phyloP scores from a whole-genome alignment of 1,140 invertebrate genomes.

The Drosophila orosa region DNA sequence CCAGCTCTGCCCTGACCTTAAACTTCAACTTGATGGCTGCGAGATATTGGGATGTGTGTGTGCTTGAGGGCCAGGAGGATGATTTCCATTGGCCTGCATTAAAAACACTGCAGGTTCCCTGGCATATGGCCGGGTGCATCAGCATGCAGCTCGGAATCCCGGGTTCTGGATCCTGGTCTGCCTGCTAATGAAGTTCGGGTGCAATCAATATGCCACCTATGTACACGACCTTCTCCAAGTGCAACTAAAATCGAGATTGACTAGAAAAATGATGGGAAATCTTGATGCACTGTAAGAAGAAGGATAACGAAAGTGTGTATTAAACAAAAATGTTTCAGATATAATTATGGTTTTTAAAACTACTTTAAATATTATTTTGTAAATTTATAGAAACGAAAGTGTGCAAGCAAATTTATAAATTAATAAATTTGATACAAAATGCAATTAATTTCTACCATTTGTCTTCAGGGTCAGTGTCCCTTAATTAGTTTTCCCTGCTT shows the following conservation, averaged over 20 bases:
- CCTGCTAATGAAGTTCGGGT: constrained; percentile 55
- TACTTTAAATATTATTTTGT: too few relatives aligned
- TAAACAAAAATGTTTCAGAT: neutral
- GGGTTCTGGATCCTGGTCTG: constrained; percentile 20
- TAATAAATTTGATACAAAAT: neutral
- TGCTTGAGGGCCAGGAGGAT: constrained; percentile 11
- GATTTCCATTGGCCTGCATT: constrained; percentile 47
- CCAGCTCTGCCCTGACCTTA: constrained; percentile 65
- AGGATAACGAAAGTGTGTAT: too few relatives aligned
- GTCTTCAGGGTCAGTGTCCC: constrained; percentile 18
- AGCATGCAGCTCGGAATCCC: constrained; percentile 52
- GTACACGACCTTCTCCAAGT: constrained; percentile 45
- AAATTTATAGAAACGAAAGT: neutral
- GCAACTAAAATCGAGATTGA: constrained; percentile 35
- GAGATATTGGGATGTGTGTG: neutral
- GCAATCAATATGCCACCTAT: constrained; percentile 66
- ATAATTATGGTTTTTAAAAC: neutral
- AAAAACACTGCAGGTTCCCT: constrained; percentile 47
- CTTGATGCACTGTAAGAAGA: neutral
- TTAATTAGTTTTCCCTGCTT: constrained; percentile 5
- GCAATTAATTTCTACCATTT: neutral
- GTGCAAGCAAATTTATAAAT: neutral
- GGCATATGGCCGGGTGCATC: constrained; percentile 66
- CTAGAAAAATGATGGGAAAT: constrained; percentile 30
- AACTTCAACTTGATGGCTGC: constrained; percentile 55